These are phyloP conservation scores for Gryllus bimaculatus DNA, from an alignment of 1,140 invertebrate species.

Conservation along the genomic window DNA sequence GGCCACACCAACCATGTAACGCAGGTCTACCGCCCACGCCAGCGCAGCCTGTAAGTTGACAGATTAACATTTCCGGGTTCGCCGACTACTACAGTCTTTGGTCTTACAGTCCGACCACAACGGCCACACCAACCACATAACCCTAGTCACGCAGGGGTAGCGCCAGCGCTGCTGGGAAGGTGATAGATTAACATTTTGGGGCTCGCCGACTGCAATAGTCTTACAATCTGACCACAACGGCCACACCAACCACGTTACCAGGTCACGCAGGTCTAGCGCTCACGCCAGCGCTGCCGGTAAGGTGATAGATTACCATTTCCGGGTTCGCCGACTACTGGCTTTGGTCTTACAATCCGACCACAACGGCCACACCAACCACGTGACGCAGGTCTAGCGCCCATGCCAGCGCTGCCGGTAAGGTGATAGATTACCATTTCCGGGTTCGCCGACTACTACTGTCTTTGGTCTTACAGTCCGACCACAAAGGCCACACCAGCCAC, in stretches of 20 bases:
- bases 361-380: conserved; percentile 36
- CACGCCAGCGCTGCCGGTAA: no score
- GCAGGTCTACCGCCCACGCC: conserved; percentile 46
- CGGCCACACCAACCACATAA: conserved; percentile 39
- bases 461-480: conserved; percentile 27
- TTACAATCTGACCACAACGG: not conserved
- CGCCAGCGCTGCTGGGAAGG: no score
- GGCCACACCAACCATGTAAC: conserved; percentile 42
- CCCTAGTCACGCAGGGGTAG: conserved; percentile 49
- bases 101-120: conserved; percentile 19
- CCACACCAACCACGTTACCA: conserved; percentile 44
- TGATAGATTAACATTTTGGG: no score
- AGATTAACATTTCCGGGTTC: conserved; percentile 35
- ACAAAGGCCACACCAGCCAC: conserved; percentile 34
- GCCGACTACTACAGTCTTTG: conserved; percentile 45
- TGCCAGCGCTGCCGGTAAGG: no score
- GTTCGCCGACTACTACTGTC: conserved; percentile 45
- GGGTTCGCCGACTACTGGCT: no score
- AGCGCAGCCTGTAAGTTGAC: no score
- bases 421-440: conserved; percentile 32
- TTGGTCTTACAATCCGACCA: conserved; percentile 27
- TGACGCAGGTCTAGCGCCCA: conserved; percentile 47
- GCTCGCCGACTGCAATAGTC: no score
- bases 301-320: no score
- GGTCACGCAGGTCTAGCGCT: conserved; percentile 47